Percentiles rank a stretch among this genome's conserved stretches.
Conservation (phyloP, 2,888 invertebrate species). For the Chaetoderma sp. region DNA sequence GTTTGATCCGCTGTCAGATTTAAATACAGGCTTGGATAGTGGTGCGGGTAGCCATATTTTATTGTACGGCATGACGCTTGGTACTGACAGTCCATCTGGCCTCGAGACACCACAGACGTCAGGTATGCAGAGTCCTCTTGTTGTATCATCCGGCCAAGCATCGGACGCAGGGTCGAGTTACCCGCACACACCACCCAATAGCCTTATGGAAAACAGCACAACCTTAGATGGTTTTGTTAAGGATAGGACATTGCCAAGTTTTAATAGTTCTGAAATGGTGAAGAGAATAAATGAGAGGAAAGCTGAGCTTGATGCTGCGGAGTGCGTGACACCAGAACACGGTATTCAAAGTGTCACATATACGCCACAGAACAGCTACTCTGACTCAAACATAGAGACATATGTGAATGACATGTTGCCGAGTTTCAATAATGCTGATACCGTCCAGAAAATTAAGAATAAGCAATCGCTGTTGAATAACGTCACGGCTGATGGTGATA, state of each 20-base stretch:
- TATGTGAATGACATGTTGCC: conserved; percentile 53
- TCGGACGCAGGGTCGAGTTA: conserved; percentile 41
- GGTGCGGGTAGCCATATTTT: too few relatives aligned
- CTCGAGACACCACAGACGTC: not conserved
- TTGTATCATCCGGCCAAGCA: conserved; percentile 25
- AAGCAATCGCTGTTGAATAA: conserved; percentile 63
- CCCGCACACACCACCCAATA: conserved; percentile 67
- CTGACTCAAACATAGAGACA: not conserved
- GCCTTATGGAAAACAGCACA: conserved; percentile 60
- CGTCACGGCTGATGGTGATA: too few relatives aligned
- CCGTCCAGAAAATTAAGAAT: conserved; percentile 69
- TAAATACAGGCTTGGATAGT: too few relatives aligned
- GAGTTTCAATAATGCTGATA: conserved; percentile 70
- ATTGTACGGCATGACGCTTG: too few relatives aligned
- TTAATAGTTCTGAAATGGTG: conserved; percentile 70
- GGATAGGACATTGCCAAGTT: conserved; percentile 64
- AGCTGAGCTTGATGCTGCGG: conserved; percentile 50
- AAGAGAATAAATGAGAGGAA: conserved; percentile 69
- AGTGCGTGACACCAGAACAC: conserved; percentile 10
- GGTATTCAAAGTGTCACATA: conserved; percentile 32
- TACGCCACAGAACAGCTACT: conserved; percentile 52
- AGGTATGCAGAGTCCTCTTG: conserved; percentile 26
- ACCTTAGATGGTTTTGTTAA: conserved; percentile 37
- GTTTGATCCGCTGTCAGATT: too few relatives aligned
- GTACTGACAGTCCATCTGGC: too few relatives aligned